Evolutionary conservation across 1,140 invertebrate genomes (phyloP), one percentile per base, ranked within the genome.

Genomic region (Diuraphis noxia): DNA sequence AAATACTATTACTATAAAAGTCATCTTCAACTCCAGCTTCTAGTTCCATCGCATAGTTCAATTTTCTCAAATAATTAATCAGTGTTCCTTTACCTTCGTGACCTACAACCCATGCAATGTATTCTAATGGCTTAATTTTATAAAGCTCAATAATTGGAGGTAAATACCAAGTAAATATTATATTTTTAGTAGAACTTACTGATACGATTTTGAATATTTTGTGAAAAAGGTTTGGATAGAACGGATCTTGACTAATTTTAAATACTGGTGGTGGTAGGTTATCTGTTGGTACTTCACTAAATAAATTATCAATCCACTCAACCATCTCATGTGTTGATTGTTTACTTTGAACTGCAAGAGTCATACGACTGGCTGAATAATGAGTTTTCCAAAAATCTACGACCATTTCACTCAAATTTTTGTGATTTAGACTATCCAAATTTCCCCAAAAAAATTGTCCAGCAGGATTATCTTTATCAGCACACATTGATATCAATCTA

Each of bases 361-460:
- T 97, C 97, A 99, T 99, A 92, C 97, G 95, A 93, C 98, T 96
- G 10, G 97, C 97, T 41, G 97, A 97, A 93, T 99, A 99, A 94
- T 98, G 96, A 77, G 96, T 94, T 92, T 95, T 95, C 90, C 97
- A 95, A 93, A 98, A 98, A 88, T 97, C 95, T 92, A 98, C 96
- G 5, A 98, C 94, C 21, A 95, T 94, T 87, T 94, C 93, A 92
- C 96, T 95, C 2, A 97, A 93, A 56, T 94, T 94, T 38, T 96
- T 95, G 92, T 97, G 96, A 82, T 95, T 95, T n/a, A 99, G 94
- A 2, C 97, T 97, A 91, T 95, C 94, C 40, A 96, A 94, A 94
- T 98, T 97, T 92, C 98, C 98, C 96, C 97, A 98, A n/a, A 96
- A 94, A 93, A 98, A 98, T 91, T 96, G 96, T 34, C 95, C 94